Percentiles rank a stretch among this genome's conserved stretches.
Conservation (phyloP, 2,797 vertebrate species). For the Mallotus villosus region DNA sequence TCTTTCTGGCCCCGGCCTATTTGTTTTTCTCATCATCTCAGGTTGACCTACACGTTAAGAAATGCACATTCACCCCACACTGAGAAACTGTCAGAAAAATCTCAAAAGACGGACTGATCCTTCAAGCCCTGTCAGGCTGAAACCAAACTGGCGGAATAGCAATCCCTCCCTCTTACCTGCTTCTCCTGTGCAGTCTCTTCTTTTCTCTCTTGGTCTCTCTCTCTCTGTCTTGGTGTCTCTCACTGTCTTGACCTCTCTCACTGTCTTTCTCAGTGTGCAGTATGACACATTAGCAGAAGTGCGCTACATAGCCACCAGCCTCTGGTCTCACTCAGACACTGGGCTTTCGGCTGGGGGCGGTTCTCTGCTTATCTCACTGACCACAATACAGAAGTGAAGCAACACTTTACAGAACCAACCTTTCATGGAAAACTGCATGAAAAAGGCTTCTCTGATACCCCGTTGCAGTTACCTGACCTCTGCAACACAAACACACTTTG, state of each 20-base stretch:
- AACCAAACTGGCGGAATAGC: not conserved
- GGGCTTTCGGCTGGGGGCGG: not conserved
- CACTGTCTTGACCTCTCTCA: too few species aligned
- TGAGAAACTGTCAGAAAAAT: too few species aligned
- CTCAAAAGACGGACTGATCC: too few species aligned
- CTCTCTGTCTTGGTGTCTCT: too few species aligned
- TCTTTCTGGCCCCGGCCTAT: too few species aligned
- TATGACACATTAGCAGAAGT: slow-evolving; percentile 6
- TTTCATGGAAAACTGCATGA: not conserved
- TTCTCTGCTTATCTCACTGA: not conserved
- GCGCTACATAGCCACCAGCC: not conserved
- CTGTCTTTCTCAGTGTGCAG: not conserved
- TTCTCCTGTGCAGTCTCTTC: not conserved
- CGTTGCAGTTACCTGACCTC: too few species aligned
- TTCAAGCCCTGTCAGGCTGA: not conserved
- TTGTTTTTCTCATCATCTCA: too few species aligned
- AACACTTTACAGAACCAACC: not conserved
- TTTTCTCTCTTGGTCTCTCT: not conserved
- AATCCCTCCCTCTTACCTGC: not conserved
- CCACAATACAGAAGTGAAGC: slow-evolving; percentile 4
- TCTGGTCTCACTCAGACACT: not conserved
- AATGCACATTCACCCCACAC: too few species aligned
- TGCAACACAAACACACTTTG: not conserved
- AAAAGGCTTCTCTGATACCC: not conserved
- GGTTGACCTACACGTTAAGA: too few species aligned